phyloP scores from a whole-genome alignment of 1,140 invertebrate genomes.

The Dreissena polymorpha region DNA sequence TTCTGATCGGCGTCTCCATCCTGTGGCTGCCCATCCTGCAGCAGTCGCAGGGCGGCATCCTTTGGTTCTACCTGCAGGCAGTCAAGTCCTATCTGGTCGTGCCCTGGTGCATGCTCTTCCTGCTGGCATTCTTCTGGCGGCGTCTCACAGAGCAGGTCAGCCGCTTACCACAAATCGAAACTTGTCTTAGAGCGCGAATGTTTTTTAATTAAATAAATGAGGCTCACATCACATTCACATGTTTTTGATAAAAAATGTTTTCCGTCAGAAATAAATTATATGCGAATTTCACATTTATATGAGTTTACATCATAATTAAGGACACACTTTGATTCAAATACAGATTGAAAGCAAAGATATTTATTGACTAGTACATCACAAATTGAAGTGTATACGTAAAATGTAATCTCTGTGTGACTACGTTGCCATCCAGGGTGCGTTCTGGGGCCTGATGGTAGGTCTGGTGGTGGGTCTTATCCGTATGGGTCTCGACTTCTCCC shows the following conservation, averaged over 20 bases:
- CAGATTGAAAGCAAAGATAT: too few species aligned
- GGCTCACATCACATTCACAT: not conserved
- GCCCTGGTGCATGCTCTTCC: constrained; percentile 81
- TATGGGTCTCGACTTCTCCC: constrained; percentile 72
- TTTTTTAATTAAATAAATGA: not conserved
- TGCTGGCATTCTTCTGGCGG: constrained; percentile 81
- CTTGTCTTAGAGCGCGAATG: not conserved
- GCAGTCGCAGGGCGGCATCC: constrained; percentile 79
- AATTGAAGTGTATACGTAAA: too few species aligned
- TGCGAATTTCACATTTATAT: too few species aligned
- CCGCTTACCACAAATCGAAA: too few species aligned
- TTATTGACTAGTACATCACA: too few species aligned
- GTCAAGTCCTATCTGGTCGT: constrained; percentile 81
- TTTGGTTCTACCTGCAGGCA: constrained; percentile 82
- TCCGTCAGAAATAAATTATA: too few species aligned
- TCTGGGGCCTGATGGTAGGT: constrained; percentile 82
- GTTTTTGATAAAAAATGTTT: not conserved
- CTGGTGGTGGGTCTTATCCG: constrained; percentile 79
- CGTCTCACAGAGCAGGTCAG: constrained; percentile 81
- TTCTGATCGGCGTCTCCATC: constrained; percentile 80
- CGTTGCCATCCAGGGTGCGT: constrained; percentile 78
- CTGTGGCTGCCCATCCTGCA: constrained; percentile 82
- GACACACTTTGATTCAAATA: too few species aligned
- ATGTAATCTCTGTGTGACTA: too few species aligned
- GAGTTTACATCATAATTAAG: too few species aligned